Evolutionary conservation across 2,113 vertebrate genomes (phyloP).

Genomic region (Fulmarus glacialis): DNA sequence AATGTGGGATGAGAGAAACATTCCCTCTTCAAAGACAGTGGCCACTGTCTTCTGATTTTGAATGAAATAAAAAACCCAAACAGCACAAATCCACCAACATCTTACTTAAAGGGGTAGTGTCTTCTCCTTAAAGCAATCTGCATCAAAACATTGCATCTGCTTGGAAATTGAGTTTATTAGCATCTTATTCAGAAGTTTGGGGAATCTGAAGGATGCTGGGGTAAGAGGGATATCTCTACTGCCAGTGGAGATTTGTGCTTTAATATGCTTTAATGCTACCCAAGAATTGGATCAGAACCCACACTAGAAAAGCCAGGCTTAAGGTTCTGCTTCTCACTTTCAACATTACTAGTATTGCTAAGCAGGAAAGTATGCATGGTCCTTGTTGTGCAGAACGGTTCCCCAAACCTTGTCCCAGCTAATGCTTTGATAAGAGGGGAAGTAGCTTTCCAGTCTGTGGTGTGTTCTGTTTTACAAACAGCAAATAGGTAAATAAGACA

Average conservation of each 20-base stretch:
- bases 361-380: not conserved
- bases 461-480: not conserved
- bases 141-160: not conserved
- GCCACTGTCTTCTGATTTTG: conserved; percentile 54
- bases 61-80: conserved; percentile 51
- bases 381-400: not conserved
- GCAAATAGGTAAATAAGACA: fast-evolving
- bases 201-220: not conserved
- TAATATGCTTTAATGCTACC: not conserved
- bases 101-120: not conserved
- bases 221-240: not conserved
- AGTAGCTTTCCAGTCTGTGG: not conserved
- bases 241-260: not conserved
- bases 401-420: not conserved
- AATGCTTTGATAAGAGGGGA: not conserved
- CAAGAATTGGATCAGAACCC: not conserved
- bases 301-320: not conserved
- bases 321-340: not conserved
- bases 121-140: not conserved
- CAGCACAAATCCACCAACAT: not conserved
- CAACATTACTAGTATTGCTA: not conserved
- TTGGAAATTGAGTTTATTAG: not conserved
- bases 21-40: conserved; percentile 74
- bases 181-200: not conserved
- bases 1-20: conserved; percentile 74